A percentile compares a stretch with the other conserved stretches of the same genome.
Evolutionary conservation across 30 jellyfish, hydroid and myxozoan genomes (phyloP).

Genomic region (Cassiopea xamachana): DNA sequence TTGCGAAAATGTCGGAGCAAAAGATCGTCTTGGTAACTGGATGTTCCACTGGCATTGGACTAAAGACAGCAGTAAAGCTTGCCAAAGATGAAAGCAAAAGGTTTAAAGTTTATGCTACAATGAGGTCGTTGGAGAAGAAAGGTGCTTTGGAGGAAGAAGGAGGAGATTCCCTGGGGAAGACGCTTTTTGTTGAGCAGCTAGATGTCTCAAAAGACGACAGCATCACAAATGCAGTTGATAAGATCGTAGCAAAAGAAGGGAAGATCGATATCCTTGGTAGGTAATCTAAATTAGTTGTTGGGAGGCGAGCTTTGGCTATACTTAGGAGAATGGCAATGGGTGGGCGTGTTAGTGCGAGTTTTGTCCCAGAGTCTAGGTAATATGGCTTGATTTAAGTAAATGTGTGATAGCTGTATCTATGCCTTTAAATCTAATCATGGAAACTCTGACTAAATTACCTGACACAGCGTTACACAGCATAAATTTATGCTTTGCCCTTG

Average conservation of each 20-base stretch:
- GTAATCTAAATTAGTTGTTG: neutral
- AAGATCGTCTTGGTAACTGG: conserved; percentile 68
- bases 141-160: conserved; percentile 51
- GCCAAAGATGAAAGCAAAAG: conserved; percentile 62
- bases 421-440: too few relatives aligned
- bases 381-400: too few relatives aligned
- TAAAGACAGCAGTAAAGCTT: conserved; percentile 43
- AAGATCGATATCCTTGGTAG: conserved; percentile 62
- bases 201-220: conserved; percentile 56
- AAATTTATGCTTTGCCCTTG: too few relatives aligned
- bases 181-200: conserved; percentile 46
- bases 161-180: conserved; percentile 35
- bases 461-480: too few relatives aligned
- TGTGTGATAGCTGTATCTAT: too few relatives aligned
- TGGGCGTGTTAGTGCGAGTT: too few relatives aligned
- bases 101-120: conserved; percentile 71
- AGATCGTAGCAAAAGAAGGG: conserved; percentile 48
- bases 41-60: conserved; percentile 72
- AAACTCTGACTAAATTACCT: too few relatives aligned
- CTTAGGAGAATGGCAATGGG: too few relatives aligned
- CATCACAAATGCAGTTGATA: conserved; percentile 19
- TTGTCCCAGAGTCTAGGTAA: too few relatives aligned
- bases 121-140: conserved; percentile 64
- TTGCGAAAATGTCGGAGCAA: neutral
- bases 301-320: neutral